Conservation (phyloP, 2,797 vertebrate species). For the Enteromius mattozi region DNA sequence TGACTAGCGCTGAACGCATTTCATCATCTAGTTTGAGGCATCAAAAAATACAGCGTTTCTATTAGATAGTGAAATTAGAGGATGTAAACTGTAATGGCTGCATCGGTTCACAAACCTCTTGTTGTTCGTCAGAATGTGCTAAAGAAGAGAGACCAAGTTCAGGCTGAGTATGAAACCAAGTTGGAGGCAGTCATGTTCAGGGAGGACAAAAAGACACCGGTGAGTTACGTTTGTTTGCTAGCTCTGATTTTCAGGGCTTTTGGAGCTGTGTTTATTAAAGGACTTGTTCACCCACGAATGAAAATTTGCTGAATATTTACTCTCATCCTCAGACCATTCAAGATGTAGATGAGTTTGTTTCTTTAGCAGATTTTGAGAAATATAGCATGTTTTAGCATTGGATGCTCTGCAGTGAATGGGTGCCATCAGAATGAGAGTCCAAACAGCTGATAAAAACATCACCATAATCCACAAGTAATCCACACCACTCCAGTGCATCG, state of each 20-base stretch:
- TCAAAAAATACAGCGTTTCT: neutral
- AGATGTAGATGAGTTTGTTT: neutral
- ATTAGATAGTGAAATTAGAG: neutral
- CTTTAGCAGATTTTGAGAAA: neutral
- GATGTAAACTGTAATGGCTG: neutral
- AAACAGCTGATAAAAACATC: no score
- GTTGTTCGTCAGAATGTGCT: conserved; percentile 83
- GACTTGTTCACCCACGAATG: no score
- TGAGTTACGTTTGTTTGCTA: conserved; percentile 68
- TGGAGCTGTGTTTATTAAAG: neutral
- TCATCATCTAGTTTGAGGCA: neutral
- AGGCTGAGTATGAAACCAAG: conserved; percentile 95
- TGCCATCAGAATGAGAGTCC: no score
- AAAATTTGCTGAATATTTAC: neutral
- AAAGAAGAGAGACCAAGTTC: conserved; percentile 95
- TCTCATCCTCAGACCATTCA: neutral
- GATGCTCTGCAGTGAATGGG: no score
- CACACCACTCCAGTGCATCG: no score
- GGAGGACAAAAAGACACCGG: conserved; percentile 90
- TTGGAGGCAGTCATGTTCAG: conserved; percentile 89
- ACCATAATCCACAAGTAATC: no score
- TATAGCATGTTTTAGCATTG: accelerated
- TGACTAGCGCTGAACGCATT: conserved; percentile 10
- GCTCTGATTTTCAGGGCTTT: neutral
- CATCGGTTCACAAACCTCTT: neutral